Evolutionary conservation across 1,140 invertebrate genomes (phyloP).

Genomic region (Mycetomoellerius zeteki): DNA sequence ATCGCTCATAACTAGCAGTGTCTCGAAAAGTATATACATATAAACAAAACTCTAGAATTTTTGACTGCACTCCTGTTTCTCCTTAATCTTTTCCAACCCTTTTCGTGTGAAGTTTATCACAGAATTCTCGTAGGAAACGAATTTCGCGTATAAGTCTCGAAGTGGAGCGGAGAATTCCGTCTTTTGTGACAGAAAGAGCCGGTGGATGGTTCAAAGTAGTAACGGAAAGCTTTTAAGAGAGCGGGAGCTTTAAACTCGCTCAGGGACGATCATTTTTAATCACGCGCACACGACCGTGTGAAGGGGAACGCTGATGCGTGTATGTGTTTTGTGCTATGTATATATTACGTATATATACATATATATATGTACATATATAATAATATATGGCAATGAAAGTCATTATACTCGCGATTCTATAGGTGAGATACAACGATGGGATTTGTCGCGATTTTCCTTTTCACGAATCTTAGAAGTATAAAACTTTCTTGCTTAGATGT

Average conservation of each 20-base stretch:
- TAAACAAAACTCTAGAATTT: constrained; percentile 6
- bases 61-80: not conserved
- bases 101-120: constrained; percentile 9
- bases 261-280: constrained; percentile 81
- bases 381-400: constrained; percentile 9
- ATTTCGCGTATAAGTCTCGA: constrained; percentile 38
- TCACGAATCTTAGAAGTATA: constrained; percentile 37
- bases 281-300: constrained; percentile 56
- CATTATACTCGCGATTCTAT: constrained; percentile 71
- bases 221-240: constrained; percentile 46
- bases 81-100: constrained; percentile 49
- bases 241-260: constrained; percentile 66
- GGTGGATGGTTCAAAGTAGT: constrained; percentile 39
- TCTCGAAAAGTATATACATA: not conserved
- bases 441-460: constrained; percentile 53
- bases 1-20: too few species aligned
- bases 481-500: constrained; percentile 2
- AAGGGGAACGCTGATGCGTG: constrained; percentile 23
- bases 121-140: constrained; percentile 29
- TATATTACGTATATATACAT: not conserved
- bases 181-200: constrained; percentile 51
- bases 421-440: constrained; percentile 41
- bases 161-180: constrained; percentile 50
- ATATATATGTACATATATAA: too few species aligned
- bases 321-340: not conserved